These are phyloP conservation scores for Lasioglossum marginatum DNA, from an alignment of 2,888 invertebrate genomes.

Conservation along the genomic window DNA sequence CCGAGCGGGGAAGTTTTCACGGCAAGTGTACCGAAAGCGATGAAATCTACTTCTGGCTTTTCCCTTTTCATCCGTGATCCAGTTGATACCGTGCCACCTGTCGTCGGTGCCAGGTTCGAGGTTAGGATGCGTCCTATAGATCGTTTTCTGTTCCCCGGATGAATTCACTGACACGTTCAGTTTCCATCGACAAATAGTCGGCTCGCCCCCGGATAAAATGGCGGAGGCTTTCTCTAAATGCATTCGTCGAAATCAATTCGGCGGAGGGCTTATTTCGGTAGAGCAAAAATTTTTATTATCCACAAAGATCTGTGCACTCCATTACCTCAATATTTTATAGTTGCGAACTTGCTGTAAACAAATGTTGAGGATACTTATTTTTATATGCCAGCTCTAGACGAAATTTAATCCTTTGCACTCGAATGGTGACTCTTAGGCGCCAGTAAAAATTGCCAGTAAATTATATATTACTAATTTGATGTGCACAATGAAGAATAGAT, in stretches of 20 bases:
- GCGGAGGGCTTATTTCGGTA: slow-evolving; percentile 28
- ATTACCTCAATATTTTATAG: too few relatives aligned
- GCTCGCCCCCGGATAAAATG: slow-evolving; percentile 22
- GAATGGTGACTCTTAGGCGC: too few relatives aligned
- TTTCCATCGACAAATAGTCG: slow-evolving; percentile 47
- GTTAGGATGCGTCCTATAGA: background rate
- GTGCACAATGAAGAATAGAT: too few relatives aligned
- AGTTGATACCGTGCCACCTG: slow-evolving; percentile 42
- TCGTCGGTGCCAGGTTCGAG: slow-evolving; percentile 4
- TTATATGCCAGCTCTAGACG: too few relatives aligned
- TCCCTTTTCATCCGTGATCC: slow-evolving; percentile 49
- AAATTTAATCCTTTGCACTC: too few relatives aligned
- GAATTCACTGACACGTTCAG: slow-evolving; percentile 51
- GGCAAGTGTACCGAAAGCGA: slow-evolving; percentile 46
- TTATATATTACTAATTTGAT: too few relatives aligned
- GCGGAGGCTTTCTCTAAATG: slow-evolving; percentile 43
- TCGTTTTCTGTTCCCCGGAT: slow-evolving; percentile 19
- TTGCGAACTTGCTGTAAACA: too few relatives aligned
- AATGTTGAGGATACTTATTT: too few relatives aligned
- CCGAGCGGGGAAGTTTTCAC: slow-evolving; percentile 31
- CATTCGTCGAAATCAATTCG: slow-evolving; percentile 41
- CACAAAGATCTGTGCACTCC: too few relatives aligned
- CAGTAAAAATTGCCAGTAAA: too few relatives aligned
- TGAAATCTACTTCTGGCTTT: slow-evolving; percentile 48
- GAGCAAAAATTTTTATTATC: background rate